Evolutionary conservation across 2,888 invertebrate species (phyloP).

Genomic region (Hipparchia semele): DNA sequence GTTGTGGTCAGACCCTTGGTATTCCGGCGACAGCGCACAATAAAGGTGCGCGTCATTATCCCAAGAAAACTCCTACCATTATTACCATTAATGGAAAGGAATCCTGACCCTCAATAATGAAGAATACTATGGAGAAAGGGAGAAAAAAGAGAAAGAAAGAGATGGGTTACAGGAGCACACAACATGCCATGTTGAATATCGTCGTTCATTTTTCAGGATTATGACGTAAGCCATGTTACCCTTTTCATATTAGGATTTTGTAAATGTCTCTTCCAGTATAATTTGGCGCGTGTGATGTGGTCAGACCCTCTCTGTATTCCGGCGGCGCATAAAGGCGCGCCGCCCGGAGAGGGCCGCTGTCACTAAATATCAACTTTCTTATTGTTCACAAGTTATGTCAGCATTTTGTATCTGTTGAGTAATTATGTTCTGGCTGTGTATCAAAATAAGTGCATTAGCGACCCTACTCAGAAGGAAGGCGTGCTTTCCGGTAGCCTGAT

Average conservation of each 20-base stretch:
- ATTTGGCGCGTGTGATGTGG: conserved; percentile 30
- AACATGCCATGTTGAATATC: too few relatives aligned
- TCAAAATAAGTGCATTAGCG: background rate
- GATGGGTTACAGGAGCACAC: too few relatives aligned
- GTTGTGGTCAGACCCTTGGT: conserved; percentile 50
- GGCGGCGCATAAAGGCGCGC: conserved; percentile 44
- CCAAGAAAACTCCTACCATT: too few relatives aligned
- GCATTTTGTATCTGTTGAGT: conserved; percentile 37
- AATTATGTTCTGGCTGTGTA: conserved; percentile 27
- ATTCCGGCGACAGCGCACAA: conserved; percentile 47
- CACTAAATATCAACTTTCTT: conserved; percentile 64
- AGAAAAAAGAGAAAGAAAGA: too few relatives aligned
- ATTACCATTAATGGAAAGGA: too few relatives aligned
- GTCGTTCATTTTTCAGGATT: too few relatives aligned
- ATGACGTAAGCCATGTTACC: conserved; percentile 5
- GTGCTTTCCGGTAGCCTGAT: too few relatives aligned
- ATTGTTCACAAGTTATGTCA: conserved; percentile 44
- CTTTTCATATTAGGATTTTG: conserved; percentile 6
- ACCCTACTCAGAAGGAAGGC: too few relatives aligned
- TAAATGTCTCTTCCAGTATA: conserved; percentile 24
- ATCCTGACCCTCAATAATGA: too few relatives aligned
- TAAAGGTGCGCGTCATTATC: conserved; percentile 40
- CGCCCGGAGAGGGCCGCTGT: conserved; percentile 51
- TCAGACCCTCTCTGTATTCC: conserved; percentile 56
- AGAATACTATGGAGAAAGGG: background rate